These are phyloP conservation scores for Luehdorfia chinensis DNA, from an alignment of 1,140 invertebrate species.

Conservation along the genomic window DNA sequence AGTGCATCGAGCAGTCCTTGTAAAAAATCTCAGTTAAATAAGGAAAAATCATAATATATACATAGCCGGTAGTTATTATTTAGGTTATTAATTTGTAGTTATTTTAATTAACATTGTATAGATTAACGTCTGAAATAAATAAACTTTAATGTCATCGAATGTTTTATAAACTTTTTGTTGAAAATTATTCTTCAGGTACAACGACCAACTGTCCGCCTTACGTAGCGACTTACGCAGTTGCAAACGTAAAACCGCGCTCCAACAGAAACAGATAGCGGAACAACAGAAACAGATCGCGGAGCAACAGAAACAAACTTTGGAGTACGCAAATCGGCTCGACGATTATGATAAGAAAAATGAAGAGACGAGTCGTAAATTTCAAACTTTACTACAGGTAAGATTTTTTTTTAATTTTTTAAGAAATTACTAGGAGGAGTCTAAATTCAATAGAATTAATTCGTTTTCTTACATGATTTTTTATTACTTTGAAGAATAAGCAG, in stretches of 20 bases:
- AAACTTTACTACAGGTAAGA: conserved; percentile 88
- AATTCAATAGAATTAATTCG: too few relatives aligned
- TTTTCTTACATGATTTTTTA: too few relatives aligned
- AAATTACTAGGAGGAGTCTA: neutral
- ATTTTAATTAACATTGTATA: too few relatives aligned
- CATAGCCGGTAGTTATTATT: too few relatives aligned
- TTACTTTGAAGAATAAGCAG: too few relatives aligned
- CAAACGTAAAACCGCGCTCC: conserved; percentile 87
- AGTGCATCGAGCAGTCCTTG: too few relatives aligned
- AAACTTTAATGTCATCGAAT: too few relatives aligned
- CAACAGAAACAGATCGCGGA: conserved; percentile 87
- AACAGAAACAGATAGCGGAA: conserved; percentile 89
- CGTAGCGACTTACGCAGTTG: conserved; percentile 86
- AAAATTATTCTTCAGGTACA: conserved; percentile 77
- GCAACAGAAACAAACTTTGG: conserved; percentile 86
- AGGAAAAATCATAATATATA: too few relatives aligned
- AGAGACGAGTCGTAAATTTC: conserved; percentile 91
- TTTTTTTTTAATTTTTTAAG: neutral
- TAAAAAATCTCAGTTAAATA: too few relatives aligned
- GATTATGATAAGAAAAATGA: conserved; percentile 94
- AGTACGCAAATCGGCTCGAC: conserved; percentile 88
- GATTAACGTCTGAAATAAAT: too few relatives aligned
- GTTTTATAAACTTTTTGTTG: too few relatives aligned
- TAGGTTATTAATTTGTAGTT: too few relatives aligned
- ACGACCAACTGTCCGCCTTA: conserved; percentile 85